Conservation (phyloP, 2,113 vertebrate genomes). For the Campylomormyrus numenius region DNA sequence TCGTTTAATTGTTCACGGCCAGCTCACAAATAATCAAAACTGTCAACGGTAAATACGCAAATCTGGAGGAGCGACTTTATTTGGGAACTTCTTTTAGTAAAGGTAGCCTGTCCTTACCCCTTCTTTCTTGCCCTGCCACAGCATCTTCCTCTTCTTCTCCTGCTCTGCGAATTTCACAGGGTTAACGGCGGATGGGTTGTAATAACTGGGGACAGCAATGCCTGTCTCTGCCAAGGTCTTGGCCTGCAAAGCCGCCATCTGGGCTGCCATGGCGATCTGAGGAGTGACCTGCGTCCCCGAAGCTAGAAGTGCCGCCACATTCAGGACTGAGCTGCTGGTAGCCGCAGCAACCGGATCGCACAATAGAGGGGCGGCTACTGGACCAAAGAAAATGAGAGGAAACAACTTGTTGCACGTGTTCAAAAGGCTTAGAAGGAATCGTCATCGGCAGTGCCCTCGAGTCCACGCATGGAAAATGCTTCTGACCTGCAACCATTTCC, state of each 20-base stretch:
- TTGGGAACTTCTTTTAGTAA: neutral
- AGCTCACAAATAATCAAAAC: neutral
- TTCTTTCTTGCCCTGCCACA: slow-evolving; percentile 98
- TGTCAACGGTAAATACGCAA: neutral
- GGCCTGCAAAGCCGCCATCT: slow-evolving; percentile 94
- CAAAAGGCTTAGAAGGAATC: neutral
- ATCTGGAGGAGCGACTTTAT: neutral
- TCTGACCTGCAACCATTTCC: slow-evolving; percentile 78
- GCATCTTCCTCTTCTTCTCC: slow-evolving; percentile 92
- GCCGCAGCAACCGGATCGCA: slow-evolving; percentile 37
- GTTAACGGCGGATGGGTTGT: slow-evolving; percentile 93
- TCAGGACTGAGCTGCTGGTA: slow-evolving; percentile 77
- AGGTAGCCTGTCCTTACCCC: slow-evolving; percentile 65
- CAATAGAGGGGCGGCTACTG: slow-evolving; percentile 43
- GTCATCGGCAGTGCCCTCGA: neutral
- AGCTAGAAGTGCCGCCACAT: slow-evolving; percentile 89
- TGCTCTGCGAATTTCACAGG: slow-evolving; percentile 97
- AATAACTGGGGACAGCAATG: slow-evolving; percentile 95
- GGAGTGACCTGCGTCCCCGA: slow-evolving; percentile 96
- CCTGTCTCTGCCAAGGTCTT: slow-evolving; percentile 93
- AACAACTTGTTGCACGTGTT: neutral
- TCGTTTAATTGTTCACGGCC: neutral
- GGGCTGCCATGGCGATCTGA: slow-evolving; percentile 97
- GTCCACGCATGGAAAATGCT: neutral
- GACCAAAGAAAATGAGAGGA: neutral